Conservation (phyloP, 1,140 invertebrate species). For the Scylla paramamosain region DNA sequence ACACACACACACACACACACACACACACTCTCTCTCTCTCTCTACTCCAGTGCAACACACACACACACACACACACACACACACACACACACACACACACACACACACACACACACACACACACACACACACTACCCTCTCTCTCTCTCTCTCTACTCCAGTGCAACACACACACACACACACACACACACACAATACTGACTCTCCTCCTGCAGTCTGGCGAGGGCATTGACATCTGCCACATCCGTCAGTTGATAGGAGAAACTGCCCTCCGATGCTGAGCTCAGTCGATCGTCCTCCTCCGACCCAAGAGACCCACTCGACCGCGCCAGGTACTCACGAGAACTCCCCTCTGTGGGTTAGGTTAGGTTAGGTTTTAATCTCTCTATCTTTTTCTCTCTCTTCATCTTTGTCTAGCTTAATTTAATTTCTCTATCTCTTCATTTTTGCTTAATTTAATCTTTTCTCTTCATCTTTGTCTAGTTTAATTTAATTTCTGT, state of each 20-base stretch:
- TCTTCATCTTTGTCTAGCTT: too few species aligned
- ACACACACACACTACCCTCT: too few species aligned
- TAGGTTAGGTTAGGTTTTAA: neutral
- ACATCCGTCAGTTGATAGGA: conserved; percentile 78
- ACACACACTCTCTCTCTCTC: too few species aligned
- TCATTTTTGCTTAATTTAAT: too few species aligned
- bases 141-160: too few species aligned
- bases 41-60: too few species aligned
- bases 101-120: conserved; percentile 9
- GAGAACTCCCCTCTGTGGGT: conserved; percentile 61
- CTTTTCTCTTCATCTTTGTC: too few species aligned
- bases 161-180: too few species aligned
- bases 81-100: conserved; percentile 27
- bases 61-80: neutral
- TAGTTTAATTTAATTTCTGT: too few species aligned
- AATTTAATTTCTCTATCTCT: too few species aligned
- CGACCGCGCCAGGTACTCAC: conserved; percentile 73
- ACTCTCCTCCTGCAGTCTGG: conserved; percentile 79
- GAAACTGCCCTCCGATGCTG: conserved; percentile 77
- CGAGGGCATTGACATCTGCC: conserved; percentile 79
- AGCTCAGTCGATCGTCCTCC: conserved; percentile 77
- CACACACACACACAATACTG: conserved; percentile 34
- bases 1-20: too few species aligned
- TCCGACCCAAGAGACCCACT: conserved; percentile 77
- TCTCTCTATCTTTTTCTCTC: neutral